phyloP scores from a whole-genome alignment of 2,113 vertebrate species.

The Mixornis gularis region DNA sequence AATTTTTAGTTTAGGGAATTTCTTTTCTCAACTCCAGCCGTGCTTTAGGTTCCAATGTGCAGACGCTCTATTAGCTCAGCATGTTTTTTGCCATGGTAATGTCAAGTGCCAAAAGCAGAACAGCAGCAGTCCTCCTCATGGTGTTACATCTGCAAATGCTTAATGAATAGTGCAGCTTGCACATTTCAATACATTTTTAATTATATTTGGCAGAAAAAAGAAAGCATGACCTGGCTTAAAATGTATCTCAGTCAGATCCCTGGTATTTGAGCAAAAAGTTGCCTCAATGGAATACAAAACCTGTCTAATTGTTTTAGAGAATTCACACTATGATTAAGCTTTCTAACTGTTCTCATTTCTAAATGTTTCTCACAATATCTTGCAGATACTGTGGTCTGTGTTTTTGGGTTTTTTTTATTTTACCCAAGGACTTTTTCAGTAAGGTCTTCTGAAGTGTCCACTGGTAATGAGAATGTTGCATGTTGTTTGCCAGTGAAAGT shows the following conservation, averaged over 20 bases:
- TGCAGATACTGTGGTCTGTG: background rate
- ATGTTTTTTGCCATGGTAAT: background rate
- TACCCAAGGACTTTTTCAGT: background rate
- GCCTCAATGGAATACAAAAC: background rate
- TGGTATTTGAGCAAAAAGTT: background rate
- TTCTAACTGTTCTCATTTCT: background rate
- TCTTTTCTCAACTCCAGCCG: background rate
- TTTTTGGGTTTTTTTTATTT: background rate
- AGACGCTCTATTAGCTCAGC: background rate
- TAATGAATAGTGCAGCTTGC: constrained; percentile 26
- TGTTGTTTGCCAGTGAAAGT: background rate
- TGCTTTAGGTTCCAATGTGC: background rate
- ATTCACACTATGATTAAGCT: background rate
- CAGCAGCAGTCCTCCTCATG: background rate
- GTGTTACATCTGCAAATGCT: constrained; percentile 7
- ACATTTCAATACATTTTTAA: constrained; percentile 41
- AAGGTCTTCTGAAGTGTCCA: background rate
- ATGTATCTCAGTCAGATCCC: background rate
- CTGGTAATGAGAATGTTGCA: background rate
- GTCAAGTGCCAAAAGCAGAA: background rate
- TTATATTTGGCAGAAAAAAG: constrained; percentile 33
- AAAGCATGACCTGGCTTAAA: constrained; percentile 46
- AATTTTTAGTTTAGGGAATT: background rate
- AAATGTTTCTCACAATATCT: background rate
- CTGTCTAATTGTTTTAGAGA: background rate